Base-by-base conservation (phyloP, 2,888 invertebrate species). In the Latrodectus hesperus region DNA sequence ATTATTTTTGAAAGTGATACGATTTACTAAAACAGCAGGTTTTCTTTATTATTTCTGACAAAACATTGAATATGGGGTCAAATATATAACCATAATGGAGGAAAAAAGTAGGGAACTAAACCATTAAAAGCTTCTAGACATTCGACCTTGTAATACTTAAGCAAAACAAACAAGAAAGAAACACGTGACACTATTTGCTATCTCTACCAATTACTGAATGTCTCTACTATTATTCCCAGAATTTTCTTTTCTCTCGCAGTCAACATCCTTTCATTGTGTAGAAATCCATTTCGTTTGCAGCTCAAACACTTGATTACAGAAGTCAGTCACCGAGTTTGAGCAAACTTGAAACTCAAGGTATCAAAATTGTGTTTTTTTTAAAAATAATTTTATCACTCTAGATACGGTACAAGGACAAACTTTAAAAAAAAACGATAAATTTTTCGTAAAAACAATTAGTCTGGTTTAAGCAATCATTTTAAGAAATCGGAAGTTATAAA, bases 121-220 rank as follows among this genome's bases (percentile, higher is more conserved):
- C 76, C n/a, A 64, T 22, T 51, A 67, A 74, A 74, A 72, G 64
- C 82, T 83, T 83, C 64, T 77, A 73, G 49, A 73, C 84, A 17
- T 77, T 74, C 84, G 84, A 77, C 84, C 84, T 84, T 84, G 84
- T 84, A 84, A 84, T 78, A 79, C 84, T 79, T 79, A 73, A 74
- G 51, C 64, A 55, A 38, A 71, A 55, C 71, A 71, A 60, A 84
- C 84, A 38, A 74, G 51, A 72, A 55, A 71, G 49, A 76, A 71
- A 60, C 84, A 84, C 84, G 84, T 84, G 84, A 72, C 72, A 64
- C 65, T 78, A 53, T 77, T 84, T 77, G 76, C 77, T 55, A 17
- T 65, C 64, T 12, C 16, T 16, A 11, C 70, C 78, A 12, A 68
- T 68, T 26, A n/a, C 22, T 11, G 17, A 17, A 68, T 60, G 12